A percentile compares a stretch with the other conserved stretches of the same genome.
Evolutionary conservation across 2,113 vertebrate genomes (phyloP).

Genomic region (Nestor notabilis): DNA sequence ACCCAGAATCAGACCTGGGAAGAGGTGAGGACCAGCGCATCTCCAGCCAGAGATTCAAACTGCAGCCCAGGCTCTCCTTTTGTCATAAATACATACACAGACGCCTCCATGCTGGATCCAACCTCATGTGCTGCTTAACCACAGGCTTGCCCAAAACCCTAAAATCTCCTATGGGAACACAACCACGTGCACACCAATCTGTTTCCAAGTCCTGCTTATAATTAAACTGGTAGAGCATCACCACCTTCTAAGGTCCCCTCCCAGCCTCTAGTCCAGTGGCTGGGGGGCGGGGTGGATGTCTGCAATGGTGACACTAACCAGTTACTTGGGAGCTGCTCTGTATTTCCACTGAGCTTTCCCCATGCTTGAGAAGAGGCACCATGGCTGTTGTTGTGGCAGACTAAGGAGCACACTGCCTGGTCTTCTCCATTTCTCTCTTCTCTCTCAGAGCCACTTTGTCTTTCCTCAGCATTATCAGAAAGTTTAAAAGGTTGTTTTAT

Average conservation of each 20-base stretch:
- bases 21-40: too few species aligned
- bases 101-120: background rate
- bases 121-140: background rate
- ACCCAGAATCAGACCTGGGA: background rate
- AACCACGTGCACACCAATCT: background rate
- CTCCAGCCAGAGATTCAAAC: background rate
- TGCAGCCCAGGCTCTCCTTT: background rate
- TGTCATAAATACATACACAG: background rate
- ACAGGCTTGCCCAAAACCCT: background rate
- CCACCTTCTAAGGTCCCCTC: background rate
- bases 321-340: background rate
- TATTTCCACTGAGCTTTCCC: background rate
- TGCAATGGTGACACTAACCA: background rate
- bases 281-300: accelerated
- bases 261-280: background rate
- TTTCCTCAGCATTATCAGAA: background rate
- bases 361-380: background rate
- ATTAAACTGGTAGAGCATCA: background rate
- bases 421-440: accelerated
- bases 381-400: background rate
- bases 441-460: background rate
- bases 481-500: too few species aligned
- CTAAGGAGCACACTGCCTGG: accelerated
- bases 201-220: background rate
- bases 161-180: background rate